phyloP scores from a whole-genome alignment of 2,888 invertebrate genomes.

The Phaedon cochleariae region DNA sequence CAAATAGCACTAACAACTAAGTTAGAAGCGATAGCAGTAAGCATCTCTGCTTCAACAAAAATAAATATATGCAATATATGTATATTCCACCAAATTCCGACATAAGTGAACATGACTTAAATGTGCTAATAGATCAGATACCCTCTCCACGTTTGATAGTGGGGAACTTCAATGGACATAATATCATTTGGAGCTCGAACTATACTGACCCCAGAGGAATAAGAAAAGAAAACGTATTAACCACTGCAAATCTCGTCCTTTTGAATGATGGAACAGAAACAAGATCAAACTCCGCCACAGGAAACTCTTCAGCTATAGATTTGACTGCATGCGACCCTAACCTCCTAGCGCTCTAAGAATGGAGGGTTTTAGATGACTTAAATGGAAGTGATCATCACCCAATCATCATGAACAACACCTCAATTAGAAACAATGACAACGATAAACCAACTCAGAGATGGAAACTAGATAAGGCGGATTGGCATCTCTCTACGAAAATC shows the following conservation, averaged over 20 bases:
- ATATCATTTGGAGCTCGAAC: conserved; percentile 4
- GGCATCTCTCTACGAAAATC: not conserved
- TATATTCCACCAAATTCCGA: conserved; percentile 8
- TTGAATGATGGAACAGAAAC: conserved; percentile 7
- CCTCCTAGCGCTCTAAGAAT: not conserved
- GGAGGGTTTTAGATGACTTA: conserved; percentile 5
- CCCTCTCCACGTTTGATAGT: conserved; percentile 1
- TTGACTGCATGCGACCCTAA: conserved; percentile 6
- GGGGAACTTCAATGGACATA: conserved; percentile 11
- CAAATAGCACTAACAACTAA: conserved; percentile 8
- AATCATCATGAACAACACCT: not conserved
- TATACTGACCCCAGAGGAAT: conserved; percentile 4
- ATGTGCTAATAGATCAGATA: not conserved
- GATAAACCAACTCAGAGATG: not conserved
- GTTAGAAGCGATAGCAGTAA: conserved; percentile 10
- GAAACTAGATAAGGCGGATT: conserved; percentile 5
- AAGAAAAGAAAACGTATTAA: not conserved
- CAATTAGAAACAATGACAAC: not conserved
- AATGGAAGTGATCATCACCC: conserved; percentile 5
- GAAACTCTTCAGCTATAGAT: conserved; percentile 5
- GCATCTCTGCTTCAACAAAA: not conserved
- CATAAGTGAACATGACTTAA: not conserved
- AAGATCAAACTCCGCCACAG: conserved; percentile 12
- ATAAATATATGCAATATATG: conserved; percentile 5
- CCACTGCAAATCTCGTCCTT: not conserved